phyloP scores from a whole-genome alignment of 2,888 invertebrate species.

The Sialis lutaria region DNA sequence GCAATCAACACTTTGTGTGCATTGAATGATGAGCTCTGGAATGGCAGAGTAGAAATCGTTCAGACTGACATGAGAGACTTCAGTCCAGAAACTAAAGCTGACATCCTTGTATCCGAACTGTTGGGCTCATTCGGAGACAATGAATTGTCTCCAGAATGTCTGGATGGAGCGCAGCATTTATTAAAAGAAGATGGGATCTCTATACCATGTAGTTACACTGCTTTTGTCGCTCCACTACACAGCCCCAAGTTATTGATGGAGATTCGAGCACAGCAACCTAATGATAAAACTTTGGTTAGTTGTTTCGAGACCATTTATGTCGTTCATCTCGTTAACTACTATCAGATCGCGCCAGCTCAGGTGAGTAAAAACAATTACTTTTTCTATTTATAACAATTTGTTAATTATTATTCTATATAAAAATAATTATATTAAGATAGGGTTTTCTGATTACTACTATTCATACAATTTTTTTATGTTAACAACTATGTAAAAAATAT shows the following conservation, averaged over 20 bases:
- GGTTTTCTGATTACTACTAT: neutral
- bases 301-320: constrained; percentile 79
- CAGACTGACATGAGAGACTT: constrained; percentile 77
- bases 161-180: constrained; percentile 83
- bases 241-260: constrained; percentile 75
- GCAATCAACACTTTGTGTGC: constrained; percentile 73
- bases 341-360: constrained; percentile 53
- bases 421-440: neutral
- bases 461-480: too few relatives aligned
- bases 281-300: constrained; percentile 32
- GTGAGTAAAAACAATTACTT: constrained; percentile 16
- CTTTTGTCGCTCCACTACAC: constrained; percentile 84
- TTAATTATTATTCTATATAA: neutral
- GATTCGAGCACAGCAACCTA: constrained; percentile 33
- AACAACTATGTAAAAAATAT: too few relatives aligned
- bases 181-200: constrained; percentile 76
- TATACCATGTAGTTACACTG: constrained; percentile 79
- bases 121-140: constrained; percentile 95
- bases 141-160: constrained; percentile 94
- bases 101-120: constrained; percentile 90
- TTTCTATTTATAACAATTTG: neutral
- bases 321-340: constrained; percentile 74
- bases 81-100: constrained; percentile 69
- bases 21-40: constrained; percentile 62
- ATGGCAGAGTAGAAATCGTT: constrained; percentile 56